Evolutionary conservation across 35 echinoderm and acorn worm species (phyloP), one percentile per base, ranked within the genome.

Genomic region (Patiria miniata): DNA sequence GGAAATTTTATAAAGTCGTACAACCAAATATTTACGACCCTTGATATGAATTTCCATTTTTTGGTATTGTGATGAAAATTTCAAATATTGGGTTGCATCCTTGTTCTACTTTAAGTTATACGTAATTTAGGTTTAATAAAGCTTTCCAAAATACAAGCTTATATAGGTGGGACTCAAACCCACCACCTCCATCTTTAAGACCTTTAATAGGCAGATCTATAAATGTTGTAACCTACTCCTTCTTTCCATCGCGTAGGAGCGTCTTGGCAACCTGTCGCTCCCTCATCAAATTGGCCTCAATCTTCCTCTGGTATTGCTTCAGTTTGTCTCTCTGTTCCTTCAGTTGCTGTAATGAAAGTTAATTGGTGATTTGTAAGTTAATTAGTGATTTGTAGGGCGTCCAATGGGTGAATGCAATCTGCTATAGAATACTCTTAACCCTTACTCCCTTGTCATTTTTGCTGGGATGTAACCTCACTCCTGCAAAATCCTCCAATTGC

Each of bases 261-360:
- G 91, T 59, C 83, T 98, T 98, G 15, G 95, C 95, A 5, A 98
- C n/a, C 40, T 86, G 23, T 87, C 95, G 86, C 81, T 98, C 95
- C 55, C 91, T 94, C 19, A 53, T 84, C 7, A 98, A 65, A 17
- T 94, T 87, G 15, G 73, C 22, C 54, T 98, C 91, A 86, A 98
- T 98, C 82, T 98, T 98, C 83, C 85, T 85, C 86, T 98, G 95
- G 68, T 98, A 98, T 51, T 94, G 85, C 47, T 98, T 93, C 53
- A 98, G 47, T 61, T 94, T 91, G 77, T 98, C 95, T 86, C 95
- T 88, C 53, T 98, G 95, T 86, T 98, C 89, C 59, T 98, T 98
- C 78, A 98, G 76, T 98, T 98, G 95, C 95, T 98, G 89, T 40
- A 61, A 57, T 83, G 61, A 32, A 93, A 68, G 86, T 21, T 56